phyloP scores from a whole-genome alignment of 2,797 vertebrate species.

The Eutrigla gurnardus region DNA sequence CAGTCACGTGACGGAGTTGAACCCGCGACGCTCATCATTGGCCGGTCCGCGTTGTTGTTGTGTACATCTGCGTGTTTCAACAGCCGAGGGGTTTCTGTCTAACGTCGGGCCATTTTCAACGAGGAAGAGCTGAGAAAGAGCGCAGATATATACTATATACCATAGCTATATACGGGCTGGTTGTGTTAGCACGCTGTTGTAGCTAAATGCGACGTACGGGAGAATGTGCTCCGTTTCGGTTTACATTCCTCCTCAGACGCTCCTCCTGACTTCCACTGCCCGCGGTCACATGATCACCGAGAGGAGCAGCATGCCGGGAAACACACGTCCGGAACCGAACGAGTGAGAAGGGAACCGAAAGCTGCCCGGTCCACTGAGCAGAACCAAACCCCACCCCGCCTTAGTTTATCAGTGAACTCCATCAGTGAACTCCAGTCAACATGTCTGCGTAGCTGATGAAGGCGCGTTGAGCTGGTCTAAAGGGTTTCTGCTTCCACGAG shows the following conservation, averaged over 20 bases:
- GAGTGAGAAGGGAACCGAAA: constrained; percentile 4
- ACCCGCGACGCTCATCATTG: accelerated
- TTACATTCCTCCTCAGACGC: not conserved
- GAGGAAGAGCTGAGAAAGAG: too few species aligned
- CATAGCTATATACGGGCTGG: not conserved
- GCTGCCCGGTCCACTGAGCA: not conserved
- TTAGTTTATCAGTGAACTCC: too few species aligned
- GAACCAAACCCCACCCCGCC: too few species aligned
- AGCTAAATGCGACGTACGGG: accelerated
- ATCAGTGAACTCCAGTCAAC: not conserved
- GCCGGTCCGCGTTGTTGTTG: constrained; percentile 11
- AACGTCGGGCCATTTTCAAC: too few species aligned
- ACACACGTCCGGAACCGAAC: not conserved
- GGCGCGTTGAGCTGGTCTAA: not conserved
- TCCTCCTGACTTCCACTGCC: not conserved
- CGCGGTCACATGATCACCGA: constrained; percentile 46
- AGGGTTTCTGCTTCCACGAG: accelerated
- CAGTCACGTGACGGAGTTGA: constrained; percentile 52
- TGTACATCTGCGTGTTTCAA: too few species aligned
- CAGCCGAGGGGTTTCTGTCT: too few species aligned
- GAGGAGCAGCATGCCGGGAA: not conserved
- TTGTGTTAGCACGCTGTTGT: too few species aligned
- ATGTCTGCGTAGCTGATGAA: not conserved
- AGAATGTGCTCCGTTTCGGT: not conserved
- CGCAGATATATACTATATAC: too few species aligned